Base-by-base conservation (phyloP, 2,113 vertebrate species). In the Cyprinodon tularosa region DNA sequence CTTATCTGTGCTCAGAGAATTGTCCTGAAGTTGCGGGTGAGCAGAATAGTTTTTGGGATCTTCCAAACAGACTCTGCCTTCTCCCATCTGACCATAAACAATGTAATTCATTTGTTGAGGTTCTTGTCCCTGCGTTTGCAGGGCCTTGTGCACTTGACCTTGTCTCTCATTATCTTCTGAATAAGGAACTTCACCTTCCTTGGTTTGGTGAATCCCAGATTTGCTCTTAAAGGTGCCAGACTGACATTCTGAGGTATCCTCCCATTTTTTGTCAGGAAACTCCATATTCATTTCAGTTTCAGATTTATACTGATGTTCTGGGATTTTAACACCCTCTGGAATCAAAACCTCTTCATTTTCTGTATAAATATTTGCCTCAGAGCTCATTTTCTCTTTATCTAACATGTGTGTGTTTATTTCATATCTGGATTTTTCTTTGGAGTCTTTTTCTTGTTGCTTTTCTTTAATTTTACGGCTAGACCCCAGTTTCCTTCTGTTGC, bases 401-500 rank as follows among this genome's bases (percentile, higher is more conserved):
- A 22, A 20, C 4, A 50, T 22, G 65, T 42, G 2, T 4, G 11
- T 12, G 15, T n/a, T 53, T 36, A 71, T 0, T 20, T 84, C 61
- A 69, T 68, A 40, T 14, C 1, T 13, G 7, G 8, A 12, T 39
- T 38, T 68, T 68, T 68, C 75, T 68, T 47, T 39, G n/a, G 50
- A 17, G 2, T 44, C 68, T 20, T 70, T 68, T 6, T 17, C 22
- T 7, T 9, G 11, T 8, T 70, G 64, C 53, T 36, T 60, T 63
- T 20, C 64, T 74, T 76, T 84, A 42, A 36, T 68, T 62, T 50
- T 70, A 1, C 40, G 53, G 14, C 64, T 82, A 20, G 72, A 87
- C 6, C 78, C 85, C 29, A 87, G 57, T 76, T 88, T 87, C 66
- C 77, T 71, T 57, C 68, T 82, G 17, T 50, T 83, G 10, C 15